These are phyloP conservation scores for Clarias magur DNA, from an alignment of 2,113 vertebrate genomes.

Conservation along the genomic window DNA sequence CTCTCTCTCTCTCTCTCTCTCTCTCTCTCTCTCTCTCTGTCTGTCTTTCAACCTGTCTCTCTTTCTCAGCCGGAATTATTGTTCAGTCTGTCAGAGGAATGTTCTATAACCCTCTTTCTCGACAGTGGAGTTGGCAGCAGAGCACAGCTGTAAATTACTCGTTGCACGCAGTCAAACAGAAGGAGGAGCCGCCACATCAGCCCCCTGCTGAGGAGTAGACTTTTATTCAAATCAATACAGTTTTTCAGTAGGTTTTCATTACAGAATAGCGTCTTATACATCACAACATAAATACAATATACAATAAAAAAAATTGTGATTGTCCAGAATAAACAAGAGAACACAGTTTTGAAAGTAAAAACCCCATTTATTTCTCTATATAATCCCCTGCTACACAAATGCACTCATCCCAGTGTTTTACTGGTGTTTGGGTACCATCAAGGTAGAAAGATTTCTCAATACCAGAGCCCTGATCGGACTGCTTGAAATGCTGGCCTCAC, in stretches of 20 bases:
- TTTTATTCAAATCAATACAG: neutral
- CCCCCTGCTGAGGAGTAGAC: neutral
- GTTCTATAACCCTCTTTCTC: conserved; percentile 85
- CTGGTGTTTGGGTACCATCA: no score
- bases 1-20: no score
- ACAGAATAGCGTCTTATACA: neutral
- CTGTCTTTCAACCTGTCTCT: neutral
- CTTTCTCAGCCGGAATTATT: conserved; percentile 79
- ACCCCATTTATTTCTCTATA: no score
- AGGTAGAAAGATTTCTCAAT: no score
- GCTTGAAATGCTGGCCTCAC: no score
- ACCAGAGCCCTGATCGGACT: no score
- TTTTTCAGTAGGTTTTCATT: neutral
- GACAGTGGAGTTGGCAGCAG: conserved; percentile 84
- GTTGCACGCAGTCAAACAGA: conserved; percentile 80
- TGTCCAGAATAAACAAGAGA: no score
- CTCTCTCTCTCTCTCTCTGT: neutral
- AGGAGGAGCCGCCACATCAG: conserved; percentile 1
- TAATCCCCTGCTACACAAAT: no score
- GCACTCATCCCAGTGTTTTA: no score
- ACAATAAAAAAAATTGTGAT: neutral
- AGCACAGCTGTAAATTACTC: conserved; percentile 88
- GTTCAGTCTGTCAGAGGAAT: conserved; percentile 85
- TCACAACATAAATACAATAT: neutral
- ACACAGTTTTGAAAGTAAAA: no score